phyloP scores from a whole-genome alignment of 2,797 vertebrate species.

The Lithobates sylvaticus region DNA sequence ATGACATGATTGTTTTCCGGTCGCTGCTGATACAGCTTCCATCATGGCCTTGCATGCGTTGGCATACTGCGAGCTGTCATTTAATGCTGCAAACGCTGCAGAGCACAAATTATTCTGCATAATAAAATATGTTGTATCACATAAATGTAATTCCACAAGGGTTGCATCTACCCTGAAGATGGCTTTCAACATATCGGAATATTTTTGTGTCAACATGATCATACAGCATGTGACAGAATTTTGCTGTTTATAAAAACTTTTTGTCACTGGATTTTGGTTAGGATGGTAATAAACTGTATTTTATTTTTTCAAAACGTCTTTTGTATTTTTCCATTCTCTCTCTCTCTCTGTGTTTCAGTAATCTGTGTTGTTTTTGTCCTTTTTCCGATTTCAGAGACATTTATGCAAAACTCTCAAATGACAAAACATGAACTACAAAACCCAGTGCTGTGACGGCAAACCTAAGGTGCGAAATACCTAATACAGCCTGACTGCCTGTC shows the following conservation, averaged over 20 bases:
- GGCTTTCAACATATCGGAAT: slow-evolving; percentile 9
- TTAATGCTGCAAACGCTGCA: neutral
- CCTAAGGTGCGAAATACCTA: no score
- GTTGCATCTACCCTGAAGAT: slow-evolving; percentile 15
- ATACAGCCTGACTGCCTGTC: no score
- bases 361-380: neutral
- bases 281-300: slow-evolving; percentile 21
- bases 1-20: neutral
- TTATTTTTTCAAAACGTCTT: slow-evolving; percentile 17
- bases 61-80: slow-evolving; percentile 1
- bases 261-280: slow-evolving; percentile 22
- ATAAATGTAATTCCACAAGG: slow-evolving; percentile 10
- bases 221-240: slow-evolving; percentile 27
- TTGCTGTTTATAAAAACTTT: slow-evolving; percentile 21
- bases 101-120: neutral
- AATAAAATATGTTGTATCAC: slow-evolving; percentile 9
- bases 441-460: no score
- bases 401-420: no score
- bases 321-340: slow-evolving; percentile 5
- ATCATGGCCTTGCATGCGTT: neutral
- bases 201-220: slow-evolving; percentile 31
- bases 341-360: neutral
- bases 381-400: no score
- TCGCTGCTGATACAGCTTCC: neutral
- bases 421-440: no score